Evolutionary conservation across 2,888 invertebrate genomes (phyloP).

Genomic region (Latrodectus elegans): DNA sequence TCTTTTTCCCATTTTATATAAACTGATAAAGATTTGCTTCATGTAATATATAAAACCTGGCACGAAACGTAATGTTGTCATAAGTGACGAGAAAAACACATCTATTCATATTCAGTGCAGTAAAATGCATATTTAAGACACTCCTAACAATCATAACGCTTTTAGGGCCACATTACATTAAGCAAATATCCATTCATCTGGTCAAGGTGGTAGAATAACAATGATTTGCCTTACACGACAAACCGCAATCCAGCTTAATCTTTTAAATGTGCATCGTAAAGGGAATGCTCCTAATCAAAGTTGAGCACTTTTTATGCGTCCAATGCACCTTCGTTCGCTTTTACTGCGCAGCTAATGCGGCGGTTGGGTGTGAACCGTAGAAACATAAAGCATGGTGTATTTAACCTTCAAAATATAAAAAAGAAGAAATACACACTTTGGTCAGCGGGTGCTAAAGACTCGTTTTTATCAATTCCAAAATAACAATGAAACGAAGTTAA

Average conservation of each 20-base stretch:
- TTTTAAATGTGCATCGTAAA: slow-evolving; percentile 21
- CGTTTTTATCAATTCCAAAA: slow-evolving; percentile 58
- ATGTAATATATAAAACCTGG: too few species aligned
- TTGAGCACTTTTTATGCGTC: slow-evolving; percentile 42
- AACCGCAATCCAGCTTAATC: slow-evolving; percentile 3
- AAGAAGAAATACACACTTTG: slow-evolving; percentile 5
- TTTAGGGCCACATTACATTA: slow-evolving; percentile 26
- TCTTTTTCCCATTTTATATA: too few species aligned
- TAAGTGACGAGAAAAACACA: not conserved
- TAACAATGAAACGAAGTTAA: slow-evolving; percentile 30
- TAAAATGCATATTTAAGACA: slow-evolving; percentile 18
- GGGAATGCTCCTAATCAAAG: slow-evolving; percentile 16
- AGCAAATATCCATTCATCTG: slow-evolving; percentile 38
- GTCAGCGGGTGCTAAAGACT: slow-evolving; percentile 59
- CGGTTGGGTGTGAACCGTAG: slow-evolving; percentile 36
- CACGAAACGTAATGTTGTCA: too few species aligned
- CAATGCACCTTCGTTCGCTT: slow-evolving; percentile 40
- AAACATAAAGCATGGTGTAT: slow-evolving; percentile 31
- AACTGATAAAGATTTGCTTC: too few species aligned
- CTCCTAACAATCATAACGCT: slow-evolving; percentile 7
- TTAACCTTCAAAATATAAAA: slow-evolving; percentile 27
- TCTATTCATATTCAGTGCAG: not conserved
- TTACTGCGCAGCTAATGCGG: not conserved
- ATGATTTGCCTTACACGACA: not conserved
- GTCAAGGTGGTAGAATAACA: slow-evolving; percentile 7